Conservation (phyloP, 2,888 invertebrate species). For the Drosophila suboccidentalis region DNA sequence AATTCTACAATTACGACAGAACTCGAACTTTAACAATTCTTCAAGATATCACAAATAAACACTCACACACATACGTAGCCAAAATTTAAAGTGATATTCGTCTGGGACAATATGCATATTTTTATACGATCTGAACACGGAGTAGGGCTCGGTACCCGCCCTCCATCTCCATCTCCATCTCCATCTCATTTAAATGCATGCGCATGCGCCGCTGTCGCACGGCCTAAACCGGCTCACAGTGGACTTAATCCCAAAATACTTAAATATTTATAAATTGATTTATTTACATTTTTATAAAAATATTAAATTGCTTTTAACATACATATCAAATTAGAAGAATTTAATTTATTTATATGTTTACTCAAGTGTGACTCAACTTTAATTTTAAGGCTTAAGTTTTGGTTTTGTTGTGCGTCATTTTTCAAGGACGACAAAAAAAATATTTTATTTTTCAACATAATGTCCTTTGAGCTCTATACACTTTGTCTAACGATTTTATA, state of each 20-base stretch:
- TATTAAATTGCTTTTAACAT: neutral
- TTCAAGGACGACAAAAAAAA: no score
- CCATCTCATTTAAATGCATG: conserved; percentile 70
- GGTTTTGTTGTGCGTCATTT: no score
- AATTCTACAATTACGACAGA: conserved; percentile 12
- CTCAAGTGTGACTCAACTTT: no score
- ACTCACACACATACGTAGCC: neutral
- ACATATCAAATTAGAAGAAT: no score
- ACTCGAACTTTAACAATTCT: conserved; percentile 15
- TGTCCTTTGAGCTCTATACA: no score
- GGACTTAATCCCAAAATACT: neutral
- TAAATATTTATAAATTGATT: neutral
- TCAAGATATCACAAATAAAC: conserved; percentile 8
- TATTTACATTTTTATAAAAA: neutral
- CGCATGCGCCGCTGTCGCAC: conserved; percentile 66
- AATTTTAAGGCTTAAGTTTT: no score
- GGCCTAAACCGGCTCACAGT: conserved; percentile 41
- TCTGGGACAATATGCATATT: conserved; percentile 45
- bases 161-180: conserved; percentile 30
- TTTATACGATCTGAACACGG: conserved; percentile 17
- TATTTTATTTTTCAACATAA: no score
- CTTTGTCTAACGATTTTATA: no score
- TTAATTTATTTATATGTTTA: no score
- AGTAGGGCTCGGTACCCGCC: conserved; percentile 42
- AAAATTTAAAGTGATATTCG: neutral